Percentiles rank a stretch among this genome's conserved stretches.
phyloP scores from a whole-genome alignment of 2,113 vertebrate species.

The Phocoena sinus region DNA sequence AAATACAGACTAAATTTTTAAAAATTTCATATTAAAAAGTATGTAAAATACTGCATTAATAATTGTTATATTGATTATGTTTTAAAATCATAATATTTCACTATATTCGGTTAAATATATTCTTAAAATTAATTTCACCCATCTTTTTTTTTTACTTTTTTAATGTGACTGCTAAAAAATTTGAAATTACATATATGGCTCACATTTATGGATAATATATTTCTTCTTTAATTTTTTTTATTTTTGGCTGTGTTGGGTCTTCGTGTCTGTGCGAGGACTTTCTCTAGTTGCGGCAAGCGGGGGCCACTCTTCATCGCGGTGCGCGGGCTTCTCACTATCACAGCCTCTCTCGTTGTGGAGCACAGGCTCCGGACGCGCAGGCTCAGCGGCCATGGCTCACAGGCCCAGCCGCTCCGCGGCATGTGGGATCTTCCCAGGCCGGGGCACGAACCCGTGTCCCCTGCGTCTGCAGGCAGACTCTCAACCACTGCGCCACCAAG shows the following conservation, averaged over 20 bases:
- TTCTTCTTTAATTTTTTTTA: not conserved
- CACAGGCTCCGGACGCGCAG: too few species aligned
- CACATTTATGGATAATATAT: not conserved
- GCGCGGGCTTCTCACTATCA: too few species aligned
- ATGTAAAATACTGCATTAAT: not conserved
- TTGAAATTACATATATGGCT: not conserved
- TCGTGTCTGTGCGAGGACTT: too few species aligned
- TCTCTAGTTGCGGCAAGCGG: too few species aligned
- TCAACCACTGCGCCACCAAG: too few species aligned
- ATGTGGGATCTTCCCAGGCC: too few species aligned
- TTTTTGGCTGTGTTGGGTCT: too few species aligned
- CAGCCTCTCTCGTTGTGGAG: too few species aligned
- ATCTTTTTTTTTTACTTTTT: not conserved
- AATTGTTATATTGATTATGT: not conserved
- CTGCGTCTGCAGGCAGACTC: too few species aligned
- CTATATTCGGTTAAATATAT: not conserved
- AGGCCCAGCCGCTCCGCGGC: too few species aligned
- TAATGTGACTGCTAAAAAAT: not conserved
- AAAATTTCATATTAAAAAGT: not conserved
- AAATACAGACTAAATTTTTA: not conserved
- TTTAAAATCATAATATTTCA: not conserved
- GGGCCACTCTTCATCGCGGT: too few species aligned
- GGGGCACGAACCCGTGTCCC: fast-evolving
- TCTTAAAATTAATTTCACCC: not conserved
- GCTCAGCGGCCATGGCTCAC: too few species aligned